phyloP scores from a whole-genome alignment of 2,797 vertebrate species.

The Anas capensis region DNA sequence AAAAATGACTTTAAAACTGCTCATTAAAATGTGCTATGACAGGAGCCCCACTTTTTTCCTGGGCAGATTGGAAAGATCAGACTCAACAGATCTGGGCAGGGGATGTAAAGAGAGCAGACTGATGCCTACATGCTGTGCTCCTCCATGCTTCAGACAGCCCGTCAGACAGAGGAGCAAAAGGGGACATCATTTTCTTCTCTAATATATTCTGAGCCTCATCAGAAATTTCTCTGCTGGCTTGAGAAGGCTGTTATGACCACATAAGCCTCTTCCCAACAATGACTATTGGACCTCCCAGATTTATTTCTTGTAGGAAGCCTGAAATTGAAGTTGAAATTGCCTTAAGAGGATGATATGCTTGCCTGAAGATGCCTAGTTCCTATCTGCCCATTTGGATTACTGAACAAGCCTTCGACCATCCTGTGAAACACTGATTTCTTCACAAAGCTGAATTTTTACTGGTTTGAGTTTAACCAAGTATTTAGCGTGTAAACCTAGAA shows the following conservation, averaged over 20 bases:
- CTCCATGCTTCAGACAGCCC: not conserved
- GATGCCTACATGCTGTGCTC: not conserved
- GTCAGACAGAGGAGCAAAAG: not conserved
- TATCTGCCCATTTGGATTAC: not conserved
- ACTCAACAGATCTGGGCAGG: not conserved
- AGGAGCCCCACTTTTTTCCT: not conserved
- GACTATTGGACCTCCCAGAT: not conserved
- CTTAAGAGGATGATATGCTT: not conserved
- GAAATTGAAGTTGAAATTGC: not conserved
- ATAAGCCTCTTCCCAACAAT: not conserved
- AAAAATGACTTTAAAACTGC: not conserved
- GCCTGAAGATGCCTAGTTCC: not conserved
- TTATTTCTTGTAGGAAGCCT: not conserved
- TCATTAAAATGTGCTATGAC: not conserved
- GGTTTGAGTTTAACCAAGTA: not conserved
- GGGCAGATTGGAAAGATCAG: not conserved
- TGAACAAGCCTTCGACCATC: not conserved
- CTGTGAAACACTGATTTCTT: not conserved
- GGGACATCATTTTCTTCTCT: not conserved
- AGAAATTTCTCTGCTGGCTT: not conserved
- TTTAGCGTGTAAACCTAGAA: conserved; percentile 2
- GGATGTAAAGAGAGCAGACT: not conserved
- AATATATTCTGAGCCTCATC: not conserved
- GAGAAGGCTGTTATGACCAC: not conserved
- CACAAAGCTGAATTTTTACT: not conserved